Evolutionary conservation across 2,888 invertebrate genomes (phyloP).

Genomic region (Rhaphigaster nebulosa): DNA sequence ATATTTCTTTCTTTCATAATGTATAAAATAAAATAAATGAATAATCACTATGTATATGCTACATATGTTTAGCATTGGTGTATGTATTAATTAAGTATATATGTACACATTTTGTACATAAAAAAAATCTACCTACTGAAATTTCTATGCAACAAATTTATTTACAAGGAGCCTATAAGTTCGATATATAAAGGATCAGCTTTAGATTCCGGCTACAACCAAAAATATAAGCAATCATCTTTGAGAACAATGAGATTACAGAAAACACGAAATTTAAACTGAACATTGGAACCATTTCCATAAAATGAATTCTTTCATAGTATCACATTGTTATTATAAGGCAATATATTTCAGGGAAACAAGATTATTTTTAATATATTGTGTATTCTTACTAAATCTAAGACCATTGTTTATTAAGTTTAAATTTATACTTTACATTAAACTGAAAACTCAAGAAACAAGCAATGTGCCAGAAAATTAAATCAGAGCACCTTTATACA

Average conservation of each 20-base stretch:
- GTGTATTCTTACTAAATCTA: neutral
- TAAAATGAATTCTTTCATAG: neutral
- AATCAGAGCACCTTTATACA: neutral
- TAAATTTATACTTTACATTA: neutral
- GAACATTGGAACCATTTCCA: neutral
- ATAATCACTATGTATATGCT: too few relatives aligned
- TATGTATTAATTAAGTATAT: too few relatives aligned
- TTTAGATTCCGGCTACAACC: neutral
- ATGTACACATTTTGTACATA: too few relatives aligned
- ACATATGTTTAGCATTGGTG: too few relatives aligned
- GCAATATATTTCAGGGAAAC: neutral
- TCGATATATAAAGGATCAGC: neutral
- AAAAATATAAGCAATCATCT: neutral
- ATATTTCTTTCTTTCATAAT: too few relatives aligned
- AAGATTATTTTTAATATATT: neutral
- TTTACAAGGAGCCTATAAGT: neutral
- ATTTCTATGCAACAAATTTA: neutral
- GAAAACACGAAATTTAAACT: neutral
- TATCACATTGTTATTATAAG: conserved; percentile 14
- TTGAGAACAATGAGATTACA: neutral
- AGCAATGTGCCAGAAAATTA: neutral
- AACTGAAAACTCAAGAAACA: neutral
- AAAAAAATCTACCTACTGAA: neutral
- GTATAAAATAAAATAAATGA: too few relatives aligned
- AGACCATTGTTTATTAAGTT: neutral